Base-by-base conservation (phyloP, 2,113 vertebrate genomes). In the Hippocampus abdominalis region DNA sequence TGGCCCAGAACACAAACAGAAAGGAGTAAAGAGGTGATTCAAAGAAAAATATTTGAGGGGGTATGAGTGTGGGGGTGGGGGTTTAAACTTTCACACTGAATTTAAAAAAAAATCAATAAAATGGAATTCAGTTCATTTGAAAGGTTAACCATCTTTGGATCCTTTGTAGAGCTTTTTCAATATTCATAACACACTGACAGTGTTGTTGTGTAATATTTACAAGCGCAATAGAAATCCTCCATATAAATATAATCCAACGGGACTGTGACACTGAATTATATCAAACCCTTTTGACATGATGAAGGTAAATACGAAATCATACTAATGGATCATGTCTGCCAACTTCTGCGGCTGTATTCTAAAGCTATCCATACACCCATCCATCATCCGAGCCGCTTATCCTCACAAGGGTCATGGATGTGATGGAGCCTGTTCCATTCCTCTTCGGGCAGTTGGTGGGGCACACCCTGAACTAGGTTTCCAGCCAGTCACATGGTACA, bases 131-230 rank as follows among this genome's bases (percentile, higher is more conserved):
- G 18, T 32, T 36, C 29, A 36, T 60, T 32, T 36, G 15, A 60
- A 60, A 60, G 7, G 36, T 36, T 32, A 60, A 32, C 21, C n/a
- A 54, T 23, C 9, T 10, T n/a, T 10, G 51, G 8, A 54, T 36
- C 16, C 13, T 32, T 3, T 16, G 13, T 6, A 9, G 16, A 36
- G 57, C 27, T 59, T 32, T 60, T 8, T 16, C 25, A 18, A 29
- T 60, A 60, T 36, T 60, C 18, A 10, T 60, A 36, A 60, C 29
- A 60, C 57, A 36, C 57, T 32, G 21, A 60, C 57, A 9, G 57
- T 36, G 57, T 60, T 60, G 57, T 60, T 60, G 13, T 32, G 57
- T 60, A 60, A 60, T 20, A 36, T 60, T 60, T 29, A 32, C 27
- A 60, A 32, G 27, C 16, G 32, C 6, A 60, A 60, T 4, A 2